Conservation (phyloP, 1,140 invertebrate species). For the Heliconius melpomene region DNA sequence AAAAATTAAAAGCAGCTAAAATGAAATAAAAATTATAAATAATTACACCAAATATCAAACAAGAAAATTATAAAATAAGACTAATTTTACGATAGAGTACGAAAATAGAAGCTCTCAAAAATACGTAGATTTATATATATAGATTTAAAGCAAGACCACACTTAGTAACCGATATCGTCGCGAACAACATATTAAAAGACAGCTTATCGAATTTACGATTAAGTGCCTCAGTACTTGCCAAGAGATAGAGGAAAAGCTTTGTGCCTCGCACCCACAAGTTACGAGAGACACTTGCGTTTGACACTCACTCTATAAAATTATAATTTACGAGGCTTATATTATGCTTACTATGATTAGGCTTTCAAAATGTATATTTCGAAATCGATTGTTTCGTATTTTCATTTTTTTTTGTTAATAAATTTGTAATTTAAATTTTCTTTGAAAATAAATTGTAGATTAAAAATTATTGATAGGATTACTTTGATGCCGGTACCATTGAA, state of each 20-base stretch:
- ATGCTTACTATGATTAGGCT: constrained; percentile 15
- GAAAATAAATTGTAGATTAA: no score
- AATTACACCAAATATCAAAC: no score
- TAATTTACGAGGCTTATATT: constrained; percentile 41
- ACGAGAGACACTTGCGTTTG: constrained; percentile 24
- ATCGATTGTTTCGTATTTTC: no score
- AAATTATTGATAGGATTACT: no score
- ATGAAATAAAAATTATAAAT: no score
- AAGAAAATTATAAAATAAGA: no score
- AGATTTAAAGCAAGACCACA: background rate
- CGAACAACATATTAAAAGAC: constrained; percentile 21
- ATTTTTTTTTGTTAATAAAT: no score
- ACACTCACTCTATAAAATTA: constrained; percentile 32
- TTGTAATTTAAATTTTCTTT: no score
- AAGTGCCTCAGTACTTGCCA: constrained; percentile 16
- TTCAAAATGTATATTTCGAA: no score
- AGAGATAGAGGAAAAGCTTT: constrained; percentile 42
- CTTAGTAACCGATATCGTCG: constrained; percentile 1
- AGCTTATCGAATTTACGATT: constrained; percentile 30
- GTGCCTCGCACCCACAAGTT: constrained; percentile 26
- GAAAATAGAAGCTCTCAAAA: background rate
- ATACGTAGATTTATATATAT: background rate
- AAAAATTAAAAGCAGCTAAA: no score
- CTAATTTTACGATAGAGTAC: no score
- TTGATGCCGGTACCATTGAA: no score